Percentiles rank a stretch among this genome's conserved stretches.
Conservation (phyloP, 2,113 vertebrate species). For the Amazona guildingii region DNA sequence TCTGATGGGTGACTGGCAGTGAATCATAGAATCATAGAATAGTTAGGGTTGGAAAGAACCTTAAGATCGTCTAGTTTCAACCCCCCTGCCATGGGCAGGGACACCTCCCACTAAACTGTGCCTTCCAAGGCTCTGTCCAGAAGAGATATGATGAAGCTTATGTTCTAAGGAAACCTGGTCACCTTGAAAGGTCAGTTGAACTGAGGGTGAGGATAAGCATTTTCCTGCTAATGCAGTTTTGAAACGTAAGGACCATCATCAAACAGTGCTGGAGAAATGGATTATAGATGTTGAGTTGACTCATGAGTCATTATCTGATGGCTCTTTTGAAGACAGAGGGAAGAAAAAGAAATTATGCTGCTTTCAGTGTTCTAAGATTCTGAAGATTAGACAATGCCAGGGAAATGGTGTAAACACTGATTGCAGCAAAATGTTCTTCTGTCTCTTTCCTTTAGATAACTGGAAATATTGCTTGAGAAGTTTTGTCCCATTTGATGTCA, state of each 20-base stretch:
- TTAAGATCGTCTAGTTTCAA: too few species aligned
- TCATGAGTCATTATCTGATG: background rate
- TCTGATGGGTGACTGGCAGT: background rate
- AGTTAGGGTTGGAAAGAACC: too few species aligned
- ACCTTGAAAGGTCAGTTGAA: slow-evolving; percentile 14
- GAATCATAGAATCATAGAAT: too few species aligned
- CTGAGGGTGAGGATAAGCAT: background rate
- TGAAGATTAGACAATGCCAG: background rate
- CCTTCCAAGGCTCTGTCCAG: too few species aligned
- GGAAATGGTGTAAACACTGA: background rate
- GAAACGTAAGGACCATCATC: background rate
- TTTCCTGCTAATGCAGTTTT: background rate
- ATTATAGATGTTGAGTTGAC: background rate
- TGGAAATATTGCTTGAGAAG: background rate
- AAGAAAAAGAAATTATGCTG: background rate
- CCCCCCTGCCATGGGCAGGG: too few species aligned
- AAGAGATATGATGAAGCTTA: background rate
- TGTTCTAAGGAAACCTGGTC: background rate
- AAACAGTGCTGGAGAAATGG: background rate
- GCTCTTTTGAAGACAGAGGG: background rate
- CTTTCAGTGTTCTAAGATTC: background rate
- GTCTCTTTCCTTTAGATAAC: background rate
- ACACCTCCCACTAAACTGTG: too few species aligned
- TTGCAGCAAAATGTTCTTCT: background rate
- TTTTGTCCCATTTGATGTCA: background rate